Evolutionary conservation across 2,797 vertebrate genomes (phyloP), one percentile per base, ranked within the genome.

Genomic region (Tangara arthus): DNA sequence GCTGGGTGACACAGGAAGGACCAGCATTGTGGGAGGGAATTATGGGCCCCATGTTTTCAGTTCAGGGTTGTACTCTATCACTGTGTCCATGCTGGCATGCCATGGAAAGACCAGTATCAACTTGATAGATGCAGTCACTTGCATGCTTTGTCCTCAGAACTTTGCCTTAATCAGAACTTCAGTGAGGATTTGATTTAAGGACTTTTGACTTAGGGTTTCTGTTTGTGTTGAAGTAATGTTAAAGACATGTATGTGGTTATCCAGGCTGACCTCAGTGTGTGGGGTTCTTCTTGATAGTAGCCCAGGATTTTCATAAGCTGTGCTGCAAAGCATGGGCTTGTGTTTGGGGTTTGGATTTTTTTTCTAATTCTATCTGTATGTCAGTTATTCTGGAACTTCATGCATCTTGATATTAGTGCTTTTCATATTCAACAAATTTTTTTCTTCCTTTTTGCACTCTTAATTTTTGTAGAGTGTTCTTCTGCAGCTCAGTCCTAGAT

Each of bases 81-180:
- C 12, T 30, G 3, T 77, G 78, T n/a, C 27, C 7, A 0, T 46
- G 41, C 73, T 63, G 68, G 9, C 1, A 0, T 42, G 41, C 60
- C n/a, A 14, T 65, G 61, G 42, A 34, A 57, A 61, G 26, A 42
- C 15, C 15, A n/a, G 3, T 23, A 42, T 1, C 26, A 49, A 1
- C 30, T 64, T 82, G 35, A n/a, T 39, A 46, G 60, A 28, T 66
- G 84, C 30, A 64, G 17, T 57, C 56, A n/a, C 23, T 47, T 59
- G 15, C 11, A 2, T 65, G 7, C 35, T 87, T 60, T 65, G 69
- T 35, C 46, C 53, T 89, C 3, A 3, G 56, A 63, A 61, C 20
- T 42, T 89, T 12, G 11, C 47, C 39, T 91, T 61, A 20, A 21
- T 75, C 56, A 78, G 39, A 64, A 71, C 39, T 82, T 64, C 22